Base-by-base conservation (phyloP, 1,140 invertebrate species). In the Colletes latitarsis region DNA sequence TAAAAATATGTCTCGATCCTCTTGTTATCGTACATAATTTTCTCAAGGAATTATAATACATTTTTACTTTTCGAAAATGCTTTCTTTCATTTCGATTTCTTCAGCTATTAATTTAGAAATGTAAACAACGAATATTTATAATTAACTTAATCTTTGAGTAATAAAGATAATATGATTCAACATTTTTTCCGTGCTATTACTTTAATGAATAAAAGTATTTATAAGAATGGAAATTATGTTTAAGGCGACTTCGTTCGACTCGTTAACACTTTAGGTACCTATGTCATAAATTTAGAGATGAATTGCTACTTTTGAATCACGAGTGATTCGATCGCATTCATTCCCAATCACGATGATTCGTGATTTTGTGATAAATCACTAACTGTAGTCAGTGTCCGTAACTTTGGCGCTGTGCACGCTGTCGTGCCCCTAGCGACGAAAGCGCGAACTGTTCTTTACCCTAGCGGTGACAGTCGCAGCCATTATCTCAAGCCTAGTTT, bases 131-230 rank as follows among this genome's bases (percentile, higher is more conserved):
- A 49, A 19, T 14, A 41, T 39, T 52, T 21, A 60, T 60, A 70
- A 69, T n/a, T 66, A 21, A 58, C 15, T 57, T 68, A 58, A 49
- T 67, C 4, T 68, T 49, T 49, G 15, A 58, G 19, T 49, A 77
- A 68, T 77, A 77, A 77, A 77, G n/a, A n/a, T 19, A 58, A 49
- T 49, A 17, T 19, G 2, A 77, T 14, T 46, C 30, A 72, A 15
- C n/a, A 70, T 57, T 19, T 15, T 14, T 9, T 55, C 6, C 43
- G 39, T 41, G 19, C 9, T 58, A 49, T 19, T 77, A 43, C 17
- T 64, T 39, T 17, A 43, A 21, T 15, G n/a, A 41, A 3, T 10
- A 46, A 46, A 46, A 55, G 4, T 14, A 55, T 55, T 55, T n/a
- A 41, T 17, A 30, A 57, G 17, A 52, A 12, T n/a, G 2, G 1